Conservation (phyloP, 2,888 invertebrate genomes). For the Chirona hameri region DNA sequence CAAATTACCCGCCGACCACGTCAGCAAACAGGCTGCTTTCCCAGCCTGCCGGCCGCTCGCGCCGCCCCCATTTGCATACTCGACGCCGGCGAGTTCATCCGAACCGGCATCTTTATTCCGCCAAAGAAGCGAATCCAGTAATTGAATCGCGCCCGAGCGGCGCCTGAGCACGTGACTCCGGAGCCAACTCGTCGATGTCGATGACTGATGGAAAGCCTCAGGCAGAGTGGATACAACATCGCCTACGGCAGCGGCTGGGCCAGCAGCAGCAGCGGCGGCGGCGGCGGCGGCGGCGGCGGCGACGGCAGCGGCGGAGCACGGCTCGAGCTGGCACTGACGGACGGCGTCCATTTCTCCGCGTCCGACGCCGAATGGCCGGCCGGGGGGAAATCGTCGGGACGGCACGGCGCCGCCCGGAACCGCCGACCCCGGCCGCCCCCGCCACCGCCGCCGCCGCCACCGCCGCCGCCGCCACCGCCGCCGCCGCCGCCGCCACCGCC, state of each 20-base stretch:
- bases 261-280: too few relatives aligned
- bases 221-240: background rate
- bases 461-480: background rate
- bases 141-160: background rate
- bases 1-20: background rate
- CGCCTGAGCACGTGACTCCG: background rate
- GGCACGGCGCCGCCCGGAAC: background rate
- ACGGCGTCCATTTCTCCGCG: background rate
- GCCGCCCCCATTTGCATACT: background rate
- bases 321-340: background rate
- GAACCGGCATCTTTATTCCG: conserved; percentile 9
- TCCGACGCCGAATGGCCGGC: background rate
- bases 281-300: too few relatives aligned
- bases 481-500: background rate
- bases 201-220: background rate
- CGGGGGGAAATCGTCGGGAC: background rate
- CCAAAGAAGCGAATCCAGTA: background rate
- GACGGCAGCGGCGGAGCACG: too few relatives aligned
- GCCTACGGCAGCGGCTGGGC: background rate
- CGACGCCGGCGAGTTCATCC: background rate
- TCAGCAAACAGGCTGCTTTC: conserved; percentile 8
- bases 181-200: background rate
- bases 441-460: background rate
- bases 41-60: background rate
- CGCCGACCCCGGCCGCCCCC: background rate